These are phyloP conservation scores for Coryphaenoides rupestris DNA, from an alignment of 2,113 vertebrate genomes.

Conservation along the genomic window DNA sequence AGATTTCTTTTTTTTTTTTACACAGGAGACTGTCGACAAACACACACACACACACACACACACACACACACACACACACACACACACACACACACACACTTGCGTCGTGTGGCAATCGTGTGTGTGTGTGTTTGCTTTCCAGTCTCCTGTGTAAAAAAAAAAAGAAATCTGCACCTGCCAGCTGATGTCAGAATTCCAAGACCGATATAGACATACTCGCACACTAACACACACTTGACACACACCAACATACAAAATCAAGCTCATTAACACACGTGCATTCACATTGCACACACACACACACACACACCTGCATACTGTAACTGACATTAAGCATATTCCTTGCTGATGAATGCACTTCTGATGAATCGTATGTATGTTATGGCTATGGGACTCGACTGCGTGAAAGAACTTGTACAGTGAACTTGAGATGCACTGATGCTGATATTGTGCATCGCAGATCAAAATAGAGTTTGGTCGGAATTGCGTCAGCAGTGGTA, in stretches of 20 bases:
- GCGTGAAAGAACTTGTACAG: too few relatives aligned
- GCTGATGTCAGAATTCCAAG: constrained; percentile 59
- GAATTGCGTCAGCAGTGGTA: too few relatives aligned
- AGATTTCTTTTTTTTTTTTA: constrained; percentile 45
- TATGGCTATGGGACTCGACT: too few relatives aligned
- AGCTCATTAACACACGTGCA: not conserved
- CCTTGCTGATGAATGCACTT: too few relatives aligned
- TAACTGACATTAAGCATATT: too few relatives aligned
- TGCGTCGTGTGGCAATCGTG: constrained; percentile 25
- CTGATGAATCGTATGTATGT: too few relatives aligned
- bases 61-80: constrained; percentile 10
- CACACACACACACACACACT: not conserved
- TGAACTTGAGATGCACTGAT: too few relatives aligned
- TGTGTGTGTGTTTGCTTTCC: too few relatives aligned
- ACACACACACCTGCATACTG: too few relatives aligned
- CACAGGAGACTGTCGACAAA: constrained; percentile 28
- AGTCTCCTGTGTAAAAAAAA: constrained; percentile 46
- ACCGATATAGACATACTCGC: constrained; percentile 59
- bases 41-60: constrained; percentile 4
- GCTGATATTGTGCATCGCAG: too few relatives aligned
- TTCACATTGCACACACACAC: not conserved
- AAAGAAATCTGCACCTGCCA: constrained; percentile 67
- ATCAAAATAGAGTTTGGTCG: too few relatives aligned
- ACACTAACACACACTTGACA: not conserved
- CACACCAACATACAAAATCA: constrained; percentile 23